These are phyloP conservation scores for Caenorhabditis imperialis DNA, from an alignment of 2,888 invertebrate species.

Conservation along the genomic window DNA sequence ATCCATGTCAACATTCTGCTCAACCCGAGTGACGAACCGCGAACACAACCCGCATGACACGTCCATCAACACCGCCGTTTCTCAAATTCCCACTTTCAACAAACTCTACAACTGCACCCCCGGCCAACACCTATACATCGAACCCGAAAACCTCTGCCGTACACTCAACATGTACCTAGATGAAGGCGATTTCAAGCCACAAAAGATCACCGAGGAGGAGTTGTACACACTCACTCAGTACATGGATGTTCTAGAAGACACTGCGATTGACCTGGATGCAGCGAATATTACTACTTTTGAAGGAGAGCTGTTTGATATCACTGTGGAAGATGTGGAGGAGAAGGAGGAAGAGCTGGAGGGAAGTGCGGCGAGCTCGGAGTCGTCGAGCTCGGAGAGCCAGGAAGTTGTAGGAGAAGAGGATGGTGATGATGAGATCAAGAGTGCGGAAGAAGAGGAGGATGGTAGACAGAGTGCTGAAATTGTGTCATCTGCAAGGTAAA, in stretches of 20 bases:
- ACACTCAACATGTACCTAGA: slow-evolving; percentile 30
- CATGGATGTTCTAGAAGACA: slow-evolving; percentile 47
- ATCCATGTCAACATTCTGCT: slow-evolving; percentile 13
- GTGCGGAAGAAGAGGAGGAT: neutral
- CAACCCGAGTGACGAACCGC: neutral
- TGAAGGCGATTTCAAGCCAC: slow-evolving; percentile 15
- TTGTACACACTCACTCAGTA: slow-evolving; percentile 22
- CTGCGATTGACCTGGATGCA: slow-evolving; percentile 40
- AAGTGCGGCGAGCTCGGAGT: slow-evolving; percentile 29
- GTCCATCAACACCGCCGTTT: slow-evolving; percentile 27
- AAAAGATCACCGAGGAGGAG: slow-evolving; percentile 29
- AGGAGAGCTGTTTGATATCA: slow-evolving; percentile 35
- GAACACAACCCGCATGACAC: slow-evolving; percentile 39
- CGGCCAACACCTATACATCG: slow-evolving; percentile 33
- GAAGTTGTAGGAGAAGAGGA: slow-evolving; percentile 10
- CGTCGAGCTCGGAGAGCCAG: slow-evolving; percentile 1
- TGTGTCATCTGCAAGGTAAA: slow-evolving; percentile 4
- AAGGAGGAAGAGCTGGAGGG: slow-evolving; percentile 32
- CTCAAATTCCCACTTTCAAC: slow-evolving; percentile 51
- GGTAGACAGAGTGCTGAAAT: slow-evolving; percentile 13
- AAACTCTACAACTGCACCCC: slow-evolving; percentile 32
- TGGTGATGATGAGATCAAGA: neutral
- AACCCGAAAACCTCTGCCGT: slow-evolving; percentile 19
- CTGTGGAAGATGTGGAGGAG: slow-evolving; percentile 38
- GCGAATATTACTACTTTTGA: slow-evolving; percentile 43